Conservation (phyloP, 2,113 vertebrate species). For the Probosciger aterrimus region DNA sequence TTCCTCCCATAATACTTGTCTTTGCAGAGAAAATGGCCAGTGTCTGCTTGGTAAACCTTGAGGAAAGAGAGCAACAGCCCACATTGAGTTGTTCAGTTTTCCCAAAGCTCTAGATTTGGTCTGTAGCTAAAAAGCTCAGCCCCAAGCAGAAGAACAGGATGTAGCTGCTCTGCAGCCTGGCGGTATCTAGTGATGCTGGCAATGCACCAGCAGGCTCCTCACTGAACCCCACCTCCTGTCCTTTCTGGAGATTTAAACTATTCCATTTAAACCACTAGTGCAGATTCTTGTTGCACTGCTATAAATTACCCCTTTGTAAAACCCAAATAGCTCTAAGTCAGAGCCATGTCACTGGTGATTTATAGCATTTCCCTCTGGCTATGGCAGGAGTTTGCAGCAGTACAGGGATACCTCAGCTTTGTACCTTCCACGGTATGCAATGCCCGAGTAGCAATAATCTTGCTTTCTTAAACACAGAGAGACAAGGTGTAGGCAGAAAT, state of each 20-base stretch:
- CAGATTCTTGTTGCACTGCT: not conserved
- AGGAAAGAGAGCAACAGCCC: not conserved
- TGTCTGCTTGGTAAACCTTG: conserved; percentile 76
- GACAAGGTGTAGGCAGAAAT: not conserved
- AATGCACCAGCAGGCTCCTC: not conserved
- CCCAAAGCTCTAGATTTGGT: not conserved
- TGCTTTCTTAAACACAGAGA: not conserved
- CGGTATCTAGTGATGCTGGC: not conserved
- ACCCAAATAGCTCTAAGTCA: not conserved
- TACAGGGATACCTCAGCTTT: not conserved
- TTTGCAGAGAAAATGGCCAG: conserved; percentile 75
- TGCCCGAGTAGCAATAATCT: not conserved
- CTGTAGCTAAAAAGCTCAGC: not conserved
- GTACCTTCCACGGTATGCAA: not conserved
- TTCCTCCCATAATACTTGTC: conserved; percentile 79
- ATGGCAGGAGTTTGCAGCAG: not conserved
- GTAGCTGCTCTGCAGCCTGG: not conserved
- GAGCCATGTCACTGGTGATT: not conserved
- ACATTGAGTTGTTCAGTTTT: not conserved
- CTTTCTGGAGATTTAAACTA: not conserved
- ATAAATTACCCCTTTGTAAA: not conserved
- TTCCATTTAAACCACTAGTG: not conserved
- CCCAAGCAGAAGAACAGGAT: not conserved
- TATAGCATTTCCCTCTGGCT: not conserved
- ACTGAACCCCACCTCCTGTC: not conserved